These are phyloP conservation scores for Dromius quadrimaculatus DNA, from an alignment of 2,888 invertebrate genomes.

Conservation along the genomic window DNA sequence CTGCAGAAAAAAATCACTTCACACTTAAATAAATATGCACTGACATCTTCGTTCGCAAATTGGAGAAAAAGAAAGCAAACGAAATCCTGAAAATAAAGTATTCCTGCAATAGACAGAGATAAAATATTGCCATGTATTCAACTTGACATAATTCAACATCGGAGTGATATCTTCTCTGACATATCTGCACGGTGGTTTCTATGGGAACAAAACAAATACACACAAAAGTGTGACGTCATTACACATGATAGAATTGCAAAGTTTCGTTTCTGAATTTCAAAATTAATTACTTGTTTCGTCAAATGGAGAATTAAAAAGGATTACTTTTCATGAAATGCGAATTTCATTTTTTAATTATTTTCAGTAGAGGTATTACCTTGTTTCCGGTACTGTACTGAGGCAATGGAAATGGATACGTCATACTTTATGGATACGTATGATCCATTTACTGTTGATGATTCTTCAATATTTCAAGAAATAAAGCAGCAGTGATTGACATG, in stretches of 20 bases:
- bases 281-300: neutral
- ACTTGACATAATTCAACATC: slow-evolving; percentile 43
- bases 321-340: no score
- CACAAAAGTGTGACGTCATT: slow-evolving; percentile 1
- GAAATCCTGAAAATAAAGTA: slow-evolving; percentile 15
- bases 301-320: slow-evolving; percentile 15
- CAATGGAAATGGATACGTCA: no score
- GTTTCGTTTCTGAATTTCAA: slow-evolving; percentile 22
- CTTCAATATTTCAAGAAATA: no score
- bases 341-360: no score
- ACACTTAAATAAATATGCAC: slow-evolving; percentile 3
- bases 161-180: slow-evolving; percentile 36
- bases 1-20: no score
- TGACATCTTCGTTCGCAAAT: neutral
- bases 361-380: no score
- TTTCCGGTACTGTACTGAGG: no score
- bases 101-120: slow-evolving; percentile 19
- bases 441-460: no score
- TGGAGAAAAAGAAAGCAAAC: neutral
- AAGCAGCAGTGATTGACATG: no score
- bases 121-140: slow-evolving; percentile 20
- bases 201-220: slow-evolving; percentile 13
- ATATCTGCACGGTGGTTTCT: slow-evolving; percentile 10
- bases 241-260: neutral
- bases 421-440: no score